Percentiles rank a stretch among this genome's conserved stretches.
Evolutionary conservation across 2,888 invertebrate genomes (phyloP).

Genomic region (Piscicola geometra): DNA sequence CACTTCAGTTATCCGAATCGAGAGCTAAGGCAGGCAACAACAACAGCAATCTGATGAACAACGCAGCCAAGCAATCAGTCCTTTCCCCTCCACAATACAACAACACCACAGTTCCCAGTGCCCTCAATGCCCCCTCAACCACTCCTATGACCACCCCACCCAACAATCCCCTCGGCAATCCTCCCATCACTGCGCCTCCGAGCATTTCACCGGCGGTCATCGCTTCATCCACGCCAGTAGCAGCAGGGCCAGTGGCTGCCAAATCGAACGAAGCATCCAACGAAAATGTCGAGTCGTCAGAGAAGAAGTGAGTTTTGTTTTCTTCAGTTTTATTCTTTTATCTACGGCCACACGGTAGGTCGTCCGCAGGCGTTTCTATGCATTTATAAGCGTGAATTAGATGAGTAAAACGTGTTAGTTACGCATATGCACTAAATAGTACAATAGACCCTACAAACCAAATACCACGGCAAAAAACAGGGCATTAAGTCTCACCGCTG

Average conservation of each 20-base stretch:
- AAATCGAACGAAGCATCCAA: not conserved
- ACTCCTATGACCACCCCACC: not conserved
- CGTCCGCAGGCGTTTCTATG: too few species aligned
- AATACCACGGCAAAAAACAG: not conserved
- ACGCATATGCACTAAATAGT: too few species aligned
- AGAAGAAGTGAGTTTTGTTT: too few species aligned
- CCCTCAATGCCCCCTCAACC: too few species aligned
- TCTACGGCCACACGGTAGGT: too few species aligned
- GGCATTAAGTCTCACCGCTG: not conserved
- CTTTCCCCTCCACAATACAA: too few species aligned
- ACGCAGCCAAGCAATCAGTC: not conserved
- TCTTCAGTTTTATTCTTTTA: too few species aligned
- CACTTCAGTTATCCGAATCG: not conserved
- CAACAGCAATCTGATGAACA: not conserved
- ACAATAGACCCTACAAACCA: too few species aligned
- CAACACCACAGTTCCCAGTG: too few species aligned
- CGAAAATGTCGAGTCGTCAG: too few species aligned
- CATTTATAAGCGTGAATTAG: too few species aligned
- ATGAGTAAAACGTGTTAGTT: too few species aligned
- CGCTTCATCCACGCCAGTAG: not conserved
- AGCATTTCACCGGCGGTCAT: not conserved
- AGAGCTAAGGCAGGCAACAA: not conserved
- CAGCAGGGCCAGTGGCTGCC: not conserved
- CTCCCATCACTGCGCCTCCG: not conserved
- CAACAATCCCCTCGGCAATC: not conserved